These are phyloP conservation scores for Linepithema humile DNA, from an alignment of 1,140 invertebrate genomes.

Conservation along the genomic window DNA sequence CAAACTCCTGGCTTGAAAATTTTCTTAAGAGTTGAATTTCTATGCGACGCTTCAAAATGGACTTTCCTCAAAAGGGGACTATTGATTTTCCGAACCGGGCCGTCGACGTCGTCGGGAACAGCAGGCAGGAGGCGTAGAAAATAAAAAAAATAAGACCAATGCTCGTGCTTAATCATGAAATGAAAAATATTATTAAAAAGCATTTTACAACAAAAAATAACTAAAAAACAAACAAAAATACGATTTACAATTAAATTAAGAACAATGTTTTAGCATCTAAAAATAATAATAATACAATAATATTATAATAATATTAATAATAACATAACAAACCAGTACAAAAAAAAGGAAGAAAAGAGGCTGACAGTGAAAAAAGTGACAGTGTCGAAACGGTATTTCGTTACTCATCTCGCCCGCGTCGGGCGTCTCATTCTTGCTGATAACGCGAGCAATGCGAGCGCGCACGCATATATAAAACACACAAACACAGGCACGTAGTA, in stretches of 20 bases:
- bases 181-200: conserved; percentile 86
- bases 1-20: not conserved
- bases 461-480: conserved; percentile 44
- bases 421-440: conserved; percentile 35
- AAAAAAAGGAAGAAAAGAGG: conserved; percentile 79
- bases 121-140: conserved; percentile 53
- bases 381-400: conserved; percentile 46
- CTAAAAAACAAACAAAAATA: conserved; percentile 85
- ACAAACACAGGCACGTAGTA: conserved; percentile 46
- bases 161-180: conserved; percentile 82
- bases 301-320: conserved; percentile 62
- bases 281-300: conserved; percentile 83
- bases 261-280: conserved; percentile 84
- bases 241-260: conserved; percentile 85
- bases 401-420: conserved; percentile 41
- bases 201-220: conserved; percentile 86
- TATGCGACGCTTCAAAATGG: conserved; percentile 28
- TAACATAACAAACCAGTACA: conserved; percentile 85
- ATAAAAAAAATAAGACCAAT: conserved; percentile 78
- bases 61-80: conserved; percentile 42
- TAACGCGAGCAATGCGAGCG: conserved; percentile 40
- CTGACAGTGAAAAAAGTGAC: conserved; percentile 37
- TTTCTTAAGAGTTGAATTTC: conserved; percentile 40
- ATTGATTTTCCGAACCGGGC: conserved; percentile 47
- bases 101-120: conserved; percentile 35